phyloP scores from a whole-genome alignment of 2,888 invertebrate species.

The Gibbula magus region DNA sequence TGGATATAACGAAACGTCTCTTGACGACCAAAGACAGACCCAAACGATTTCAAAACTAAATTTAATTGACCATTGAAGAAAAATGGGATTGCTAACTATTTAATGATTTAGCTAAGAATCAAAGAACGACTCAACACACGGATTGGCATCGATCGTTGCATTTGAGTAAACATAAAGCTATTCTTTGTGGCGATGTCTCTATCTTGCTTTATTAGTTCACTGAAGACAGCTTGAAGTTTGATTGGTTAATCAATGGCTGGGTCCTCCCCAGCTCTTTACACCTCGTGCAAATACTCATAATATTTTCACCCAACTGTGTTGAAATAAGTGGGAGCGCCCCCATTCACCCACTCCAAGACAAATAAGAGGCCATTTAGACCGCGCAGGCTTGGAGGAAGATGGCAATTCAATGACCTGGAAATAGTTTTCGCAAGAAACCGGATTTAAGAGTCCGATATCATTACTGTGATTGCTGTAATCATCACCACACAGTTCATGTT shows the following conservation, averaged over 20 bases:
- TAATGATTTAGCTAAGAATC: too few relatives aligned
- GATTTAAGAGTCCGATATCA: too few relatives aligned
- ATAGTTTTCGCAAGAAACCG: too few relatives aligned
- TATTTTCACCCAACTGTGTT: neutral
- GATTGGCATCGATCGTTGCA: too few relatives aligned
- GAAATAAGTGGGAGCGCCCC: neutral
- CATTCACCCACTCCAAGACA: neutral
- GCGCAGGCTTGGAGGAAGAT: neutral
- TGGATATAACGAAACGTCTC: too few relatives aligned
- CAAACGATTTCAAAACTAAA: too few relatives aligned
- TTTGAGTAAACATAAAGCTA: neutral
- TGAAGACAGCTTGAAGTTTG: neutral
- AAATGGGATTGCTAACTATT: too few relatives aligned
- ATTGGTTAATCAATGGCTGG: constrained; percentile 1
- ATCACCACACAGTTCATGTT: too few relatives aligned
- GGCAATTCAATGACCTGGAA: neutral
- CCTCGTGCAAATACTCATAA: neutral
- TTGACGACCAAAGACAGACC: too few relatives aligned
- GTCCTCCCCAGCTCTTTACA: neutral
- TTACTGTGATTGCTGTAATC: too few relatives aligned
- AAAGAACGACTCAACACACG: too few relatives aligned
- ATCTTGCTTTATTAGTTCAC: neutral
- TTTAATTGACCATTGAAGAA: too few relatives aligned
- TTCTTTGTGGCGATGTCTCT: neutral
- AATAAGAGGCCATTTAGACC: constrained; percentile 5